Evolutionary conservation across 1,140 invertebrate genomes (phyloP).

Genomic region (Drosophila equinoxialis): DNA sequence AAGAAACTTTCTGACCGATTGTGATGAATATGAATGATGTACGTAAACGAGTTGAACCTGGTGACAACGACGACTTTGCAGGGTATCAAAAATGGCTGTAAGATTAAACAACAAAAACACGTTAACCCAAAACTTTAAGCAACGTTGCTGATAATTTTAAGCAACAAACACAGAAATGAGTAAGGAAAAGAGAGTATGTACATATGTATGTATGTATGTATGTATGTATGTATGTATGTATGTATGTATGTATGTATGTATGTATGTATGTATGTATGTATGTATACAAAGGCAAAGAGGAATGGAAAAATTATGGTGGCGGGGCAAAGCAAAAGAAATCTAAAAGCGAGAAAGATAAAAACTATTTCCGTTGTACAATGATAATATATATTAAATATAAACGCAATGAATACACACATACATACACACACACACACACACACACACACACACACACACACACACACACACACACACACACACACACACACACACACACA

Average conservation of each 20-base stretch:
- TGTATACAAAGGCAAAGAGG: not conserved
- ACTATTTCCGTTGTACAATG: slow-evolving; percentile 9
- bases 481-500: too few relatives aligned
- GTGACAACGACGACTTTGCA: too few relatives aligned
- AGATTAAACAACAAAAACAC: not conserved
- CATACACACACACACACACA: not conserved
- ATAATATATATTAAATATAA: slow-evolving; percentile 31
- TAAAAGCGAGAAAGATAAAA: slow-evolving; percentile 7
- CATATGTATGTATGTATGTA: too few relatives aligned
- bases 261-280: too few relatives aligned
- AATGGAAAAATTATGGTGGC: not conserved
- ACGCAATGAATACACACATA: not conserved
- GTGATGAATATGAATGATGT: too few relatives aligned
- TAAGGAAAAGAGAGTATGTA: not conserved
- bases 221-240: too few relatives aligned
- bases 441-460: not conserved
- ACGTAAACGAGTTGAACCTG: too few relatives aligned
- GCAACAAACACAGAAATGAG: slow-evolving; percentile 12
- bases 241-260: too few relatives aligned
- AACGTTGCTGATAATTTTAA: slow-evolving; percentile 5
- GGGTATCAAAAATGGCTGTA: too few relatives aligned
- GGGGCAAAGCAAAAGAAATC: slow-evolving; percentile 19
- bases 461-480: slow-evolving; percentile 5
- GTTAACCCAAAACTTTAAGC: not conserved
- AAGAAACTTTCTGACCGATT: too few relatives aligned